Evolutionary conservation across 1,140 invertebrate genomes (phyloP).

Genomic region (Calycopis cecrops): DNA sequence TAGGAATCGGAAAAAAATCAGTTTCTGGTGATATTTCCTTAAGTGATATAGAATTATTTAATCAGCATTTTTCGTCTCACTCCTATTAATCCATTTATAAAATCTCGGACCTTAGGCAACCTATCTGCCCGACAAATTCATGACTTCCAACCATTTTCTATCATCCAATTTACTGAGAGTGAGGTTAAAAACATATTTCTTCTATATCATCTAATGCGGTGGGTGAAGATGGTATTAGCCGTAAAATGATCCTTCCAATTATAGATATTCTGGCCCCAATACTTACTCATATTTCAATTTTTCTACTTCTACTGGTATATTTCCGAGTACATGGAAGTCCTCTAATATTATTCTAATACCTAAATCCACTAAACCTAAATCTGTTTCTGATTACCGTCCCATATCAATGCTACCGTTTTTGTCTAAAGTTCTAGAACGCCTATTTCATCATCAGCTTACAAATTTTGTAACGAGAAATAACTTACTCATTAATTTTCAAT

Average conservation of each 20-base stretch:
- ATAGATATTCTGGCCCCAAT: not conserved
- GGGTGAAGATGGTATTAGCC: not conserved
- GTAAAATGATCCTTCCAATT: conserved; percentile 4
- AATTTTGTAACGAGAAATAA: conserved; percentile 2
- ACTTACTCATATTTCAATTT: not conserved
- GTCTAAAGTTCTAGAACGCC: conserved; percentile 4
- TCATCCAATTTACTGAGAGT: no score
- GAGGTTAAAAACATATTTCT: no score
- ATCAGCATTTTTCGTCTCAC: no score
- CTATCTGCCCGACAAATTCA: no score
- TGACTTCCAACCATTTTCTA: no score
- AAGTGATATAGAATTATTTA: no score
- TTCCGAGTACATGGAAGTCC: no score
- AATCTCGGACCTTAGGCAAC: no score
- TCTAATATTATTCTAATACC: not conserved
- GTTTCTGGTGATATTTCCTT: no score
- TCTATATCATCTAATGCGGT: no score
- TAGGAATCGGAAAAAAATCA: no score
- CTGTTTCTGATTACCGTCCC: conserved; percentile 3
- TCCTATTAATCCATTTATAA: no score
- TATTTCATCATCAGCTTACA: not conserved
- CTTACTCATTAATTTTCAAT: not conserved
- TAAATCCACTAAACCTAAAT: not conserved
- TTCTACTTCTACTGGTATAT: not conserved
- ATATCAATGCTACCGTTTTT: not conserved